Evolutionary conservation across 1,140 invertebrate genomes (phyloP), one percentile per base, ranked within the genome.

Genomic region (Globodera rostochiensis): DNA sequence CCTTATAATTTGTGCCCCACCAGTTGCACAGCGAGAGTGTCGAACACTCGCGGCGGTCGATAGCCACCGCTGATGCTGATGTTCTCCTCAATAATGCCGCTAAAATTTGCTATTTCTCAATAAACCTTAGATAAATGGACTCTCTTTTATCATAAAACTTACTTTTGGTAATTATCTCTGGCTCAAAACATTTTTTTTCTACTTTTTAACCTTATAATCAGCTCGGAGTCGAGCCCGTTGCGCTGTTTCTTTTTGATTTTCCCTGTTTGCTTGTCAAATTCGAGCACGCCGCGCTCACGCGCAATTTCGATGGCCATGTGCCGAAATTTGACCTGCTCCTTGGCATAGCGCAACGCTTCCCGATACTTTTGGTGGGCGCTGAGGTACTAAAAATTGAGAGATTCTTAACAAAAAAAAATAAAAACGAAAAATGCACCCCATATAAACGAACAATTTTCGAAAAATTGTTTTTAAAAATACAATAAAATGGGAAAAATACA

Each of bases 261-360:
- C 6, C 84, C 89, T 91, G 91, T 81, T 90, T 91, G 83, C 91
- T 92, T 90, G 91, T 92, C 90, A 88, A 90, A 83, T 36, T 88
- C 85, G 6, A 93, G 80, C 25, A 94, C 86, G 15, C 93, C 92
- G 90, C 95, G 93, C 81, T 93, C 91, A 90, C 93, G 94, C 0
- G 94, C 95, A 73, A 95, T 93, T 83, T 95, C 94, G 84, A 94
- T 90, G 15, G 95, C 95, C 86, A 90, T 89, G 46, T 90, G 93
- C 78, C 95, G 92, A 90, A 96, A 96, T 89, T 96, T 97, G 64
- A 94, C 94, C 66, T 95, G 93, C 47, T 93, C 93, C 86, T 94
- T 93, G 80, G 96, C 94, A 90, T 96, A 95, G 86, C 93, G 93
- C 49, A 97, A 94, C 45, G 95, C 95, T 78, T 93, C 92, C 73